Evolutionary conservation across 2,797 vertebrate genomes (phyloP), one percentile per base, ranked within the genome.

Genomic region (Characodon lateralis): DNA sequence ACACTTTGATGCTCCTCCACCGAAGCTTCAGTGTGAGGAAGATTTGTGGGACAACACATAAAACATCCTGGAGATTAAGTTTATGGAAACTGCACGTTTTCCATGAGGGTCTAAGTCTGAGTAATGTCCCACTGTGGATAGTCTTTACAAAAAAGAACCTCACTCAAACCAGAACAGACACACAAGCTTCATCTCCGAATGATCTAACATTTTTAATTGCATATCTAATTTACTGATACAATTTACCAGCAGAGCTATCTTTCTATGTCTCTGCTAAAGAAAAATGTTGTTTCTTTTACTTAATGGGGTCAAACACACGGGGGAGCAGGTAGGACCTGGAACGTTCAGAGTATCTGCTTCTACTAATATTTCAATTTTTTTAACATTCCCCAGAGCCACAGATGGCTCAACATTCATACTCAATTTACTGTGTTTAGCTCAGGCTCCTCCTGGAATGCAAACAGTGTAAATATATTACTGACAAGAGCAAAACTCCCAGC

Each of bases 381-480:
- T 82, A 83, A 92, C 92, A 87, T 93, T 91, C 87, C 82, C 81
- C 85, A 77, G 87, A 84, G 78, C 86, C 81, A 46, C 81, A 82
- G 78, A 82, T 82, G 82, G 85, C 89, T 89, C 79, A 74, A 72
- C 72, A 81, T 89, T 91, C 92, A 91, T 87, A 82, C 77, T 86
- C 86, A 93, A 94, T 95, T 94, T 94, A 95, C 89, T 93, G 93
- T 95, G 94, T 95, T 95, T 95, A 95, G 88, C 81, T 84, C 87
- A 73, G 84, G 83, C 83, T 85, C 78, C 83, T 84, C 56, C 78
- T 86, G 94, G 94, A 96, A 95, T 95, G 94, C 87, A 89, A 92
- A 92, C 92, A 85, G 82, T 88, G 85, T 88, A 93, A 93, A 95
- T 94, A 93, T 93, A 93, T 91, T 89, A 84, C 89, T 91, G 92